Conservation (phyloP, 2,113 vertebrate species). For the Apaloderma vittatum region DNA sequence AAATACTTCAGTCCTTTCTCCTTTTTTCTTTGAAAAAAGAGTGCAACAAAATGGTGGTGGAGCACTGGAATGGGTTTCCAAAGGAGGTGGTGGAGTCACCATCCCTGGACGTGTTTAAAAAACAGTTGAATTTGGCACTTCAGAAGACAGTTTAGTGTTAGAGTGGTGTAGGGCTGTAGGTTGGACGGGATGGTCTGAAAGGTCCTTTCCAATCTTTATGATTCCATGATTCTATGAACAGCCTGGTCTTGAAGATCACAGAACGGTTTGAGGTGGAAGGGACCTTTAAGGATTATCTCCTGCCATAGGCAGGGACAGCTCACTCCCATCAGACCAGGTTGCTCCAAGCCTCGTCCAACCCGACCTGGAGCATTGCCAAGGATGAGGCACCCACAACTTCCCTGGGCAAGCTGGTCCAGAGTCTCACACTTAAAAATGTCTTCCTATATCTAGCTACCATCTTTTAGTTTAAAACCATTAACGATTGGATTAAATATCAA, state of each 20-base stretch:
- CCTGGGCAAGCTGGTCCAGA: background rate
- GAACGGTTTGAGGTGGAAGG: background rate
- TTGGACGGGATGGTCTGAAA: too few relatives aligned
- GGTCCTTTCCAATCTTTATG: too few relatives aligned
- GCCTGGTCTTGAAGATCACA: background rate
- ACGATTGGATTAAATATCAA: background rate
- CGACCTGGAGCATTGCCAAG: accelerated
- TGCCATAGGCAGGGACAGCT: background rate
- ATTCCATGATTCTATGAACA: background rate
- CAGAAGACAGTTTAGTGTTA: too few relatives aligned
- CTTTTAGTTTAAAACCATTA: background rate
- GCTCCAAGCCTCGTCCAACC: background rate
- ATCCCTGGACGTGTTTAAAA: too few relatives aligned
- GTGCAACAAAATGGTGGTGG: background rate
- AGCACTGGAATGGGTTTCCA: too few relatives aligned
- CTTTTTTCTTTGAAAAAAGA: background rate
- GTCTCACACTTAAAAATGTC: accelerated
- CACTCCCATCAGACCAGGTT: background rate
- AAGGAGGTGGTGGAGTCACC: too few relatives aligned
- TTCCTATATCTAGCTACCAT: accelerated
- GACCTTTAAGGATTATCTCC: background rate
- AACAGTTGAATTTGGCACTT: too few relatives aligned
- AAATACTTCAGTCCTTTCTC: background rate
- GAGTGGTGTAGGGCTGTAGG: too few relatives aligned
- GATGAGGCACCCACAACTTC: background rate